phyloP scores from a whole-genome alignment of 2,113 vertebrate genomes.

The Accipiter cooperii region DNA sequence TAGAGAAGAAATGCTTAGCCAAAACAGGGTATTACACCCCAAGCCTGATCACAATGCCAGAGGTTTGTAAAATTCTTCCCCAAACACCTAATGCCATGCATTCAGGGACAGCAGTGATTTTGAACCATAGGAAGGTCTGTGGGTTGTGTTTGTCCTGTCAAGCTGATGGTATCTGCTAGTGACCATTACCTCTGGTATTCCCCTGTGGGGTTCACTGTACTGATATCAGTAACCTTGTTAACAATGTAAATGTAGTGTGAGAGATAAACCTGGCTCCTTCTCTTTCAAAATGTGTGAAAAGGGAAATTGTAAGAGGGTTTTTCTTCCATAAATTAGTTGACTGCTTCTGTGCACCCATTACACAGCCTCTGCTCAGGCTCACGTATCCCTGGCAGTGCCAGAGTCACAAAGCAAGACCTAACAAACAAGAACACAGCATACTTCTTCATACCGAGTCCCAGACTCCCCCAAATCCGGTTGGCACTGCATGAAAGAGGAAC shows the following conservation, averaged over 20 bases:
- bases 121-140: neutral
- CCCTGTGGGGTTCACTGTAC: neutral
- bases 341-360: neutral
- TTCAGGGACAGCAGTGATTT: neutral
- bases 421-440: neutral
- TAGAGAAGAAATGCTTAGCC: neutral
- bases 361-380: neutral
- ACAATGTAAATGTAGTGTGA: neutral
- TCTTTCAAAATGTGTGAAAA: neutral
- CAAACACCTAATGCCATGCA: neutral
- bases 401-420: neutral
- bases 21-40: neutral
- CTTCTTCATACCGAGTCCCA: neutral
- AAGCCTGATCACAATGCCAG: neutral
- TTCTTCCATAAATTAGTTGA: neutral
- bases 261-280: neutral
- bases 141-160: neutral
- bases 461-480: neutral
- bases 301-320: neutral
- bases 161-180: neutral
- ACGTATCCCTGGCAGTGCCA: too few species aligned
- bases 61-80: neutral
- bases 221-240: neutral
- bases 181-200: neutral
- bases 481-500: neutral